Evolutionary conservation across 2,797 vertebrate genomes (phyloP).

Genomic region (Pangasius macronema): DNA sequence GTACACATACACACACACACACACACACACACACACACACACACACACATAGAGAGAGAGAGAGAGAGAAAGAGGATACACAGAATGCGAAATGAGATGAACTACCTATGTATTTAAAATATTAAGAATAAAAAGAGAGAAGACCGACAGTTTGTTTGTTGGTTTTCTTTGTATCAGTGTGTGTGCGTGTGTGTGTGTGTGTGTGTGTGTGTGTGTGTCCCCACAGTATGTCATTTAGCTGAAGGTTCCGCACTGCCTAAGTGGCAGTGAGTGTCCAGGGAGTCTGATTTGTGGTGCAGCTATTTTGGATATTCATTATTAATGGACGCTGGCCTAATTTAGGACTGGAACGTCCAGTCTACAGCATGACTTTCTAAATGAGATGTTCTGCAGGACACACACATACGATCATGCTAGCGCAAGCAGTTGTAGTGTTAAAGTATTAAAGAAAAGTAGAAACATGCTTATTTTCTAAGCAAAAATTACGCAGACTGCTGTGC

Average conservation of each 20-base stretch:
- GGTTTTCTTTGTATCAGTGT: neutral
- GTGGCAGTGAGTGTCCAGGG: slow-evolving; percentile 52
- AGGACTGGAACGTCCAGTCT: slow-evolving; percentile 42
- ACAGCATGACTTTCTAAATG: slow-evolving; percentile 55
- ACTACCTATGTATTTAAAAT: slow-evolving; percentile 16
- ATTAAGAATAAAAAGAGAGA: slow-evolving; percentile 3
- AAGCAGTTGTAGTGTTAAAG: slow-evolving; percentile 32
- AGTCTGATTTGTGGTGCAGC: slow-evolving; percentile 57
- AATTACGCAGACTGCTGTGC: slow-evolving; percentile 26
- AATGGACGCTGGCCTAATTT: slow-evolving; percentile 55
- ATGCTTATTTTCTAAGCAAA: slow-evolving; percentile 27
- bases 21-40: slow-evolving; percentile 25
- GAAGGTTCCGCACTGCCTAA: slow-evolving; percentile 48
- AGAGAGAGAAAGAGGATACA: neutral
- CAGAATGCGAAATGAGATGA: slow-evolving; percentile 18
- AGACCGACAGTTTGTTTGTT: slow-evolving; percentile 27
- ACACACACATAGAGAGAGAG: too few relatives aligned
- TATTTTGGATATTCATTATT: slow-evolving; percentile 60
- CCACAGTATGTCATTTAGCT: slow-evolving; percentile 44
- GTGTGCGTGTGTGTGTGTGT: slow-evolving; percentile 29
- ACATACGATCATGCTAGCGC: slow-evolving; percentile 25
- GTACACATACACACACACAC: slow-evolving; percentile 22
- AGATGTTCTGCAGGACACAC: slow-evolving; percentile 37
- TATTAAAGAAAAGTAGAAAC: slow-evolving; percentile 46
- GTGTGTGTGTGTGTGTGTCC: slow-evolving; percentile 40